Evolutionary conservation across 2,113 vertebrate species (phyloP).

Genomic region (Tragelaphus buxtoni): DNA sequence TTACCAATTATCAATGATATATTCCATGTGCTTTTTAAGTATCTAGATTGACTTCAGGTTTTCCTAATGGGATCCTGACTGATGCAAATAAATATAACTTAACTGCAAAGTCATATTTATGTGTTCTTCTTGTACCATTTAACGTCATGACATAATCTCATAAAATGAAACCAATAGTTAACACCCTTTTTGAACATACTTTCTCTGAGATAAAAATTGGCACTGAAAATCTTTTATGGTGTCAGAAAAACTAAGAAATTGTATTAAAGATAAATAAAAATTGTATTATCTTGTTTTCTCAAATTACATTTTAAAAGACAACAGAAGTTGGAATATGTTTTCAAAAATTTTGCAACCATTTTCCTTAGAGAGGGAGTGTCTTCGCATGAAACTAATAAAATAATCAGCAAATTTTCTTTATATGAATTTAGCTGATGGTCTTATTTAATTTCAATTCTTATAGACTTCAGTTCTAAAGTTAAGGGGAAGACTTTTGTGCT

Average conservation of each 20-base stretch:
- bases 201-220: background rate
- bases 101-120: background rate
- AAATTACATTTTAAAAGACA: slow-evolving; percentile 1
- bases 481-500: background rate
- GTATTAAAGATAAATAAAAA: background rate
- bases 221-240: background rate
- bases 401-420: background rate
- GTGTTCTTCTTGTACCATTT: background rate
- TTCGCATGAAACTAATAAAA: background rate
- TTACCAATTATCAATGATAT: background rate
- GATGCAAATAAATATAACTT: background rate
- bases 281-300: background rate
- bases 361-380: background rate
- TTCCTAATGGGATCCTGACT: background rate
- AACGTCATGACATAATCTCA: background rate
- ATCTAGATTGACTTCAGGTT: background rate
- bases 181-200: background rate
- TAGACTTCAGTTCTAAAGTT: background rate
- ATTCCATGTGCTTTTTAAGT: background rate
- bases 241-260: background rate
- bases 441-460: slow-evolving; percentile 39
- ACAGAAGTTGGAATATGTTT: background rate
- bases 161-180: background rate
- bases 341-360: background rate
- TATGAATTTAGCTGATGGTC: slow-evolving; percentile 51